These are phyloP conservation scores for Chiloscyllium plagiosum DNA, from an alignment of 2,113 vertebrate genomes.

Conservation along the genomic window DNA sequence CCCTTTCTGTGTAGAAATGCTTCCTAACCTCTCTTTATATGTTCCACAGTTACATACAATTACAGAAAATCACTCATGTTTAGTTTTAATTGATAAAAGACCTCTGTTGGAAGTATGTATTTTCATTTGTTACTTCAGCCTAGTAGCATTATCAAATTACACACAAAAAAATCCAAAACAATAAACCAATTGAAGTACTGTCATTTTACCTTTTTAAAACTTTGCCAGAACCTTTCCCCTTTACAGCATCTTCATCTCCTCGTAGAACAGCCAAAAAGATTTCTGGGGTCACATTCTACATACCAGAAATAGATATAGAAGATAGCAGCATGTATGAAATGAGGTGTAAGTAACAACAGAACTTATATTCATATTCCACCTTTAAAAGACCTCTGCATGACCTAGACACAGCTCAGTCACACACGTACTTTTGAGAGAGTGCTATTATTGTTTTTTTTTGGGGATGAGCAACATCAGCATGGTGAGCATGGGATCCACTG, in stretches of 20 bases:
- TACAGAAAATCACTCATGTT: not conserved
- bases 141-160: not conserved
- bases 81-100: not conserved
- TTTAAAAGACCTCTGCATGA: not conserved
- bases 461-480: not conserved
- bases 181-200: not conserved
- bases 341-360: not conserved
- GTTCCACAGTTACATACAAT: not conserved
- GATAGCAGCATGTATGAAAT: not conserved
- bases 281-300: constrained; percentile 78
- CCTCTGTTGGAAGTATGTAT: not conserved
- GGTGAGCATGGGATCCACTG: not conserved
- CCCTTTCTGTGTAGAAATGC: no score
- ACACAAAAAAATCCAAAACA: not conserved
- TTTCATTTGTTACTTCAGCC: not conserved
- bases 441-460: not conserved
- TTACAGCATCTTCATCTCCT: constrained; percentile 68
- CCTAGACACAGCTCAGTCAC: not conserved
- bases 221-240: constrained; percentile 79
- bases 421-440: not conserved
- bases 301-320: constrained; percentile 38
- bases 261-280: constrained; percentile 86
- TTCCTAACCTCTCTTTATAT: no score
- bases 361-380: not conserved
- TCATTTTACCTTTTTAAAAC: constrained; percentile 73